A percentile compares a stretch with the other conserved stretches of the same genome.
phyloP scores from a whole-genome alignment of 2,888 invertebrate species.

The Andrena marginata region DNA sequence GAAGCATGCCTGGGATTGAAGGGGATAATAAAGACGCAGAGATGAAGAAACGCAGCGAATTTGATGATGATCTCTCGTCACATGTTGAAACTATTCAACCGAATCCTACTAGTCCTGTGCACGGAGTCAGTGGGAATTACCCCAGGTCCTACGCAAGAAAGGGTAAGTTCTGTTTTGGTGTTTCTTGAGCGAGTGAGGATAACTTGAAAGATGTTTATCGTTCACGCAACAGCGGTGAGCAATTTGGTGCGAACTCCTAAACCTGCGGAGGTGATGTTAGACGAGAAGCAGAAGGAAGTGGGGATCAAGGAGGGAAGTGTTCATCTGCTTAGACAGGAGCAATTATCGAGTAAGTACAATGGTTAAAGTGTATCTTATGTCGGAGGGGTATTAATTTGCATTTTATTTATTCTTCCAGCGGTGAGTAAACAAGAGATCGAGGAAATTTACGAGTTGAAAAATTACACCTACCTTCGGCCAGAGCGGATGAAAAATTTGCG shows the following conservation, averaged over 20 bases:
- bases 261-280: not conserved
- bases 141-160: not conserved
- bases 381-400: not conserved
- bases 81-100: conserved; percentile 30
- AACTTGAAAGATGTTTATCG: not conserved
- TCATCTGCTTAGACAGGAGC: conserved; percentile 2
- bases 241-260: not conserved
- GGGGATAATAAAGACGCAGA: not conserved
- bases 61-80: not conserved
- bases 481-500: conserved; percentile 51
- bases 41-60: not conserved
- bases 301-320: not conserved
- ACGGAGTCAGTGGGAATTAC: not conserved
- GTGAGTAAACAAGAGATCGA: conserved; percentile 54
- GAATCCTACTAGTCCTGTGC: not conserved
- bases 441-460: conserved; percentile 77
- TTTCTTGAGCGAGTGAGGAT: not conserved
- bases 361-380: too few species aligned
- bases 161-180: not conserved
- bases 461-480: conserved; percentile 73
- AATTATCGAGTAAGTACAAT: conserved; percentile 12
- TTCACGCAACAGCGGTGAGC: not conserved
- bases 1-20: not conserved
- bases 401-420: conserved; percentile 4
- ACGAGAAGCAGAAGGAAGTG: not conserved